These are phyloP conservation scores for Beroe forskalii DNA, from an alignment of 37 sponge, comb jelly and placozoan genomes.

Conservation along the genomic window DNA sequence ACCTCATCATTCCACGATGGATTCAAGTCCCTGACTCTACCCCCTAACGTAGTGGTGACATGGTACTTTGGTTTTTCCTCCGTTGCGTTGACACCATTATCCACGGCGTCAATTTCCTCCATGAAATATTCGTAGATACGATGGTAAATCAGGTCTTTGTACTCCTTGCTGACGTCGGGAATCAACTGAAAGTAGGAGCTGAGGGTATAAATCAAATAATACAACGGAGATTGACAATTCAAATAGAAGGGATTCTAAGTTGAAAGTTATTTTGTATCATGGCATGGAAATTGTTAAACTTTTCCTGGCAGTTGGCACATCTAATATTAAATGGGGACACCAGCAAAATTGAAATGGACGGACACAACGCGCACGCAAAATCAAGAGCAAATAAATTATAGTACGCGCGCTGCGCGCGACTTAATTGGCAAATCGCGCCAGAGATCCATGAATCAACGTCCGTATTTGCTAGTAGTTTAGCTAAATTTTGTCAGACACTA, in stretches of 20 bases:
- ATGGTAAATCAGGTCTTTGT: slow-evolving; percentile 15
- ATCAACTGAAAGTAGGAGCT: slow-evolving; percentile 21
- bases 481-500: no score
- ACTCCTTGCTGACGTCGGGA: background rate
- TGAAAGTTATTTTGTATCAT: no score
- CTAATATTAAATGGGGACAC: no score
- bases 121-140: slow-evolving; percentile 76
- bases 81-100: slow-evolving; percentile 78
- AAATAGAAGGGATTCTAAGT: no score
- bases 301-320: no score
- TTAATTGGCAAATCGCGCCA: background rate
- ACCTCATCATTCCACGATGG: slow-evolving; percentile 78
- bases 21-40: slow-evolving; percentile 74
- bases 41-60: slow-evolving; percentile 71
- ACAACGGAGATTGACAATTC: no score
- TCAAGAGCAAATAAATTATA: background rate
- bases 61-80: slow-evolving; percentile 76
- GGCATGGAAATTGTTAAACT: no score
- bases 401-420: slow-evolving; percentile 15
- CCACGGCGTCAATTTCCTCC: slow-evolving; percentile 91
- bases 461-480: slow-evolving; percentile 35
- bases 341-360: no score
- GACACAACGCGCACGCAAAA: background rate
- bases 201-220: no score
- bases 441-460: background rate